Percentiles rank a stretch among this genome's conserved stretches.
Evolutionary conservation across 2,888 invertebrate species (phyloP).

Genomic region (Bruchidius siliquastri): DNA sequence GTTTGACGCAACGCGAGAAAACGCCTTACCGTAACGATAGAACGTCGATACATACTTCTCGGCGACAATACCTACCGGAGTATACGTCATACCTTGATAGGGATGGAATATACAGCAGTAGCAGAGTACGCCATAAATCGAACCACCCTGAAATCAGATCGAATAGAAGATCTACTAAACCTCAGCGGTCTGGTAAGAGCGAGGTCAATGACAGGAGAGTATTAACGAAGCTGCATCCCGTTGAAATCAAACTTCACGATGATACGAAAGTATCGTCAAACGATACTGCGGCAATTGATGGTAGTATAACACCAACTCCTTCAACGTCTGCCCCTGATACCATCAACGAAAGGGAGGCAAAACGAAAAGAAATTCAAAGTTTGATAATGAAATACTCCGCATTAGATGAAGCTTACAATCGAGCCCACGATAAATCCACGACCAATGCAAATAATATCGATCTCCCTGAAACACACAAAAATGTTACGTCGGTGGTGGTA

Average conservation of each 20-base stretch:
- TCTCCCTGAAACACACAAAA: slow-evolving; percentile 10
- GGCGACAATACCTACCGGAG: slow-evolving; percentile 31
- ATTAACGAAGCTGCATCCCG: slow-evolving; percentile 48
- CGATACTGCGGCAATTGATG: slow-evolving; percentile 14
- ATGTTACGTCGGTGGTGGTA: slow-evolving; percentile 20
- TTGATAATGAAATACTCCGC: slow-evolving; percentile 79
- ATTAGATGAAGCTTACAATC: slow-evolving; percentile 65
- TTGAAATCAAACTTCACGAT: slow-evolving; percentile 48
- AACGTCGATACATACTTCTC: slow-evolving; percentile 31
- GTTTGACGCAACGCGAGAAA: slow-evolving; percentile 56
- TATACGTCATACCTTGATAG: slow-evolving; percentile 40
- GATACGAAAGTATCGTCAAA: slow-evolving; percentile 14
- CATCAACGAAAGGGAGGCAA: slow-evolving; percentile 69
- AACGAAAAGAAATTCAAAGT: slow-evolving; percentile 77
- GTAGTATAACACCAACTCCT: slow-evolving; percentile 48
- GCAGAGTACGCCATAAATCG: slow-evolving; percentile 40
- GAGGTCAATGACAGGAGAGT: slow-evolving; percentile 54
- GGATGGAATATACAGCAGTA: slow-evolving; percentile 33
- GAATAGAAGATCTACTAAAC: slow-evolving; percentile 45
- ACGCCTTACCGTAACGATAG: slow-evolving; percentile 57
- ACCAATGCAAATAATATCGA: slow-evolving; percentile 9
- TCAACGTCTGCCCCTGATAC: slow-evolving; percentile 51
- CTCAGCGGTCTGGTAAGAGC: slow-evolving; percentile 61
- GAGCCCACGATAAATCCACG: not conserved
- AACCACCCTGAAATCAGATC: slow-evolving; percentile 44